Conservation (phyloP, 2,888 invertebrate species). For the Chorisops tibialis region DNA sequence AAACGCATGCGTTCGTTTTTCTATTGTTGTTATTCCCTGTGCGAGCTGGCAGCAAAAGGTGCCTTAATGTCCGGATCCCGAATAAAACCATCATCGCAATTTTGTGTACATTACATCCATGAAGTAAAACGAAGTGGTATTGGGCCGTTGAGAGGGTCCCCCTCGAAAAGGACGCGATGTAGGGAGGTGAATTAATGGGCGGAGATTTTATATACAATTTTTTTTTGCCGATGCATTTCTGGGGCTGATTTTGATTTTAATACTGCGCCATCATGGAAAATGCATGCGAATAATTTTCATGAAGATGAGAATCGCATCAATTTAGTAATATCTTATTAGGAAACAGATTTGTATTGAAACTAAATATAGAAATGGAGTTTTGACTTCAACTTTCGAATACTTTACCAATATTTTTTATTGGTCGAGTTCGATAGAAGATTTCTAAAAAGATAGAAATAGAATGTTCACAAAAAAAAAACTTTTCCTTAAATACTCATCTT, state of each 20-base stretch:
- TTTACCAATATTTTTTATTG: too few species aligned
- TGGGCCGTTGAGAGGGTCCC: conserved; percentile 7
- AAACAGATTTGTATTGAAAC: too few species aligned
- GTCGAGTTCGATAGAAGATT: too few species aligned
- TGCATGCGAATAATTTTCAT: not conserved
- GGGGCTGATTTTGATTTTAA: conserved; percentile 17
- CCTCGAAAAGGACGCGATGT: not conserved
- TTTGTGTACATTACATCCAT: conserved; percentile 24
- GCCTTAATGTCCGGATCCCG: too few species aligned
- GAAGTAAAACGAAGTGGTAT: conserved; percentile 25
- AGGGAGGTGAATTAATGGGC: conserved; percentile 21
- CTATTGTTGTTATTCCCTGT: not conserved
- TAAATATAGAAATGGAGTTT: too few species aligned
- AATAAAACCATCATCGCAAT: not conserved
- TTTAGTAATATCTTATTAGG: too few species aligned
- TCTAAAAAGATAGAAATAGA: too few species aligned
- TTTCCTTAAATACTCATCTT: too few species aligned
- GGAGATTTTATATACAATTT: conserved; percentile 31
- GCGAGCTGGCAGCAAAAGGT: too few species aligned
- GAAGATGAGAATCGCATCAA: too few species aligned
- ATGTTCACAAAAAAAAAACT: too few species aligned
- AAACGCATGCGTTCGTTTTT: conserved; percentile 32
- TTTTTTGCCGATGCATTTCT: conserved; percentile 21
- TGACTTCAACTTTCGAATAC: too few species aligned
- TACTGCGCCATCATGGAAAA: conserved; percentile 10